Evolutionary conservation across 2,797 vertebrate species (phyloP).

Genomic region (Eptatretus atami): DNA sequence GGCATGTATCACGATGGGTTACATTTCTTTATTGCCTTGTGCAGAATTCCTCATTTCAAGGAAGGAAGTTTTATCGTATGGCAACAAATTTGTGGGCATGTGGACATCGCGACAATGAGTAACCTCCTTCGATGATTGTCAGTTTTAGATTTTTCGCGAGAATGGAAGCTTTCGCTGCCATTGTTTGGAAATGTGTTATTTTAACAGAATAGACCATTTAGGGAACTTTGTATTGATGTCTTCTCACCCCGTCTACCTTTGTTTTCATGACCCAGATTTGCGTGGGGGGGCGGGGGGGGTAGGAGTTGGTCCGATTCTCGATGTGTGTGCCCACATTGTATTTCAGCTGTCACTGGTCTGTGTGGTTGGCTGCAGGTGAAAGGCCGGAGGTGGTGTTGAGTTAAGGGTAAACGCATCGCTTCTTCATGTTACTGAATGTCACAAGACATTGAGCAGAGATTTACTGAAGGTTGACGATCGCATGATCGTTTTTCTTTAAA

Average conservation of each 20-base stretch:
- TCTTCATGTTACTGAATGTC: constrained; percentile 27
- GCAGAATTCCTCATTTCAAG: constrained; percentile 82
- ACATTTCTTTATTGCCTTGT: constrained; percentile 14
- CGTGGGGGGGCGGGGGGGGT: too few relatives aligned
- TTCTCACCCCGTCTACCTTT: too few relatives aligned
- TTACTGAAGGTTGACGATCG: constrained; percentile 33
- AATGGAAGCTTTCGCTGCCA: too few relatives aligned
- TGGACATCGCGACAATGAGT: constrained; percentile 72
- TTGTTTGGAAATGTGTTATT: too few relatives aligned
- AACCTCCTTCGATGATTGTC: constrained; percentile 7
- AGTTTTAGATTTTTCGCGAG: too few relatives aligned
- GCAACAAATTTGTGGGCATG: constrained; percentile 66
- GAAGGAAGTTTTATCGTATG: constrained; percentile 89
- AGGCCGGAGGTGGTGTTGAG: constrained; percentile 60
- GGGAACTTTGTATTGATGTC: too few relatives aligned
- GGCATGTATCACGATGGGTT: neutral
- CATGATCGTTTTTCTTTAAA: too few relatives aligned
- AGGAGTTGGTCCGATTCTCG: too few relatives aligned
- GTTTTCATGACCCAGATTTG: too few relatives aligned
- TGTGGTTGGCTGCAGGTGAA: constrained; percentile 25
- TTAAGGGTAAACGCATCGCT: constrained; percentile 41
- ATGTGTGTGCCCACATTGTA: too few relatives aligned
- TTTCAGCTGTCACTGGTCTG: neutral
- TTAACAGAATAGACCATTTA: too few relatives aligned
- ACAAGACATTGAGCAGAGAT: constrained; percentile 56